phyloP scores from a whole-genome alignment of 2,888 invertebrate genomes.

The Dryocosmus kuriphilus region DNA sequence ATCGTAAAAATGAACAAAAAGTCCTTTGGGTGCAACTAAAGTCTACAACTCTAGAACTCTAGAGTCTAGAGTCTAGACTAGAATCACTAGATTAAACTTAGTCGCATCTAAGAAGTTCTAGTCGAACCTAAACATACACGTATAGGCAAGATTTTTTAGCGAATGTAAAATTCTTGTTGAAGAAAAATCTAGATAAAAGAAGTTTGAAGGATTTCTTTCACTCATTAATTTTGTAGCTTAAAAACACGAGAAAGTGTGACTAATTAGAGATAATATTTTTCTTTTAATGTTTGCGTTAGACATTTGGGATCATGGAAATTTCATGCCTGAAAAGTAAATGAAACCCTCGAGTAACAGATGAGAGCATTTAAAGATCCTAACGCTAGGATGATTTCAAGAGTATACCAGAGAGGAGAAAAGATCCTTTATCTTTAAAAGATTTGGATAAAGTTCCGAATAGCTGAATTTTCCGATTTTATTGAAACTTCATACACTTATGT shows the following conservation, averaged over 20 bases:
- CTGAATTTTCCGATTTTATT: no score
- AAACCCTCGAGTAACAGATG: slow-evolving; percentile 14
- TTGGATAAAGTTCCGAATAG: no score
- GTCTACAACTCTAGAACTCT: no score
- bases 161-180: no score
- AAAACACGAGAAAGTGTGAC: background rate
- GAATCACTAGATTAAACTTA: background rate
- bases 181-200: no score
- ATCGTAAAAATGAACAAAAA: slow-evolving; percentile 52
- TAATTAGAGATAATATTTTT: slow-evolving; percentile 31
- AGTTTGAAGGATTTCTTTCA: background rate
- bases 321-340: background rate
- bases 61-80: background rate
- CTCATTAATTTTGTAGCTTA: background rate
- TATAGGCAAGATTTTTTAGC: no score
- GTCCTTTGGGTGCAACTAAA: slow-evolving; percentile 9
- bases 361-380: background rate
- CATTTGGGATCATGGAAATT: background rate
- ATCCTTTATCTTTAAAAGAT: no score
- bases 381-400: background rate
- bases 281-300: background rate
- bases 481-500: no score
- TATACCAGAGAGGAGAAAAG: background rate
- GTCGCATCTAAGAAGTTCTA: slow-evolving; percentile 1
- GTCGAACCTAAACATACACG: background rate